Percentiles rank a stretch among this genome's conserved stretches.
These are phyloP conservation scores for Microctonus brassicae DNA, from an alignment of 2,888 invertebrate species.

Conservation along the genomic window DNA sequence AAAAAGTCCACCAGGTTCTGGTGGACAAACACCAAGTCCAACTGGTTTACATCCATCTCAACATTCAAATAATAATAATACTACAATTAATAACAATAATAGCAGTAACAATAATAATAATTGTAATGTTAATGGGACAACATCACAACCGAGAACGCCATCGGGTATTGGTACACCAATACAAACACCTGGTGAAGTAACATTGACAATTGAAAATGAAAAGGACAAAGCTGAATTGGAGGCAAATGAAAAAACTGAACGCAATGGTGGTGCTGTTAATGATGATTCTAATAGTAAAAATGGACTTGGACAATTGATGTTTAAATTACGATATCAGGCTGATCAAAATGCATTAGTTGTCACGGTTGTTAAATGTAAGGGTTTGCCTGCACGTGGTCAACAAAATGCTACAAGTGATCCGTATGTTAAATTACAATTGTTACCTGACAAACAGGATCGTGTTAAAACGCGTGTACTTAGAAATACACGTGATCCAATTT, in stretches of 20 bases:
- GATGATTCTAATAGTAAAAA: slow-evolving; percentile 70
- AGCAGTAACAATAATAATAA: not conserved
- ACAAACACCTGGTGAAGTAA: slow-evolving; percentile 67
- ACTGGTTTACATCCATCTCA: slow-evolving; percentile 56
- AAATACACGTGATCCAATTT: slow-evolving; percentile 95
- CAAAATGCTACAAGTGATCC: slow-evolving; percentile 90
- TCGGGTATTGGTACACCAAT: slow-evolving; percentile 61
- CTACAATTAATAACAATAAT: slow-evolving; percentile 37
- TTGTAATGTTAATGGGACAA: too few species aligned
- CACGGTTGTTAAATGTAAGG: slow-evolving; percentile 90
- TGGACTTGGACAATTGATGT: slow-evolving; percentile 86
- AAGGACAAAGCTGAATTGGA: slow-evolving; percentile 74
- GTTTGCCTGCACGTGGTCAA: slow-evolving; percentile 88
- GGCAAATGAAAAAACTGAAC: slow-evolving; percentile 73
- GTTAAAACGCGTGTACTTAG: slow-evolving; percentile 96
- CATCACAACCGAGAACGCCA: too few species aligned
- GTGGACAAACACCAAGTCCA: slow-evolving; percentile 66
- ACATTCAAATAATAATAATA: slow-evolving; percentile 38
- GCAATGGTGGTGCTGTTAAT: slow-evolving; percentile 55
- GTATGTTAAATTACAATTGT: slow-evolving; percentile 95
- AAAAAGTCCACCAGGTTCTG: slow-evolving; percentile 73
- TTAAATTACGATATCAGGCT: slow-evolving; percentile 89
- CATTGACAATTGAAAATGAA: slow-evolving; percentile 71
- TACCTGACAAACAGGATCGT: slow-evolving; percentile 98
- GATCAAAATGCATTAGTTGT: slow-evolving; percentile 93